A percentile compares a stretch with the other conserved stretches of the same genome.
Conservation (phyloP, 2,888 invertebrate genomes). For the Protonemura montana region DNA sequence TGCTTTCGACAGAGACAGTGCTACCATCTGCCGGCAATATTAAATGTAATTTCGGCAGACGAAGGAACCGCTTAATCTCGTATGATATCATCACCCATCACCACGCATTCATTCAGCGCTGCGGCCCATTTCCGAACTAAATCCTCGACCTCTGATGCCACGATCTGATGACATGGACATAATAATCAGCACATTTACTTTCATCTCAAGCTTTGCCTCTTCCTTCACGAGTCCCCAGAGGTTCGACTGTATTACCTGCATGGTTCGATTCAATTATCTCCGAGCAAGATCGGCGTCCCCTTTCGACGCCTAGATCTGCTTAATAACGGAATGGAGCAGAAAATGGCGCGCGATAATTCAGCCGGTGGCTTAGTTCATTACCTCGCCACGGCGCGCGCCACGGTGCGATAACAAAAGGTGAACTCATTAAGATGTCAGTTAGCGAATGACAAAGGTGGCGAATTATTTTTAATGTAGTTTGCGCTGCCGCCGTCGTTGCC, state of each 20-base stretch:
- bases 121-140: neutral
- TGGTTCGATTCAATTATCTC: too few relatives aligned
- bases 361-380: slow-evolving; percentile 2
- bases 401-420: slow-evolving; percentile 1
- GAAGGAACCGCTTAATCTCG: neutral
- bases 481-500: neutral
- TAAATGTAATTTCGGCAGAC: neutral
- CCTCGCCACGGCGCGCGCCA: neutral
- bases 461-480: neutral
- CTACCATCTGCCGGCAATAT: neutral
- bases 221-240: too few relatives aligned
- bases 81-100: neutral
- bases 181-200: neutral
- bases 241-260: too few relatives aligned
- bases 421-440: neutral
- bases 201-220: too few relatives aligned
- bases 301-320: neutral
- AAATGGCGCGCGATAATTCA: neutral
- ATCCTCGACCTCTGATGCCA: neutral
- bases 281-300: neutral
- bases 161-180: neutral
- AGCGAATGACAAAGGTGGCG: neutral
- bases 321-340: neutral
- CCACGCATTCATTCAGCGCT: neutral
- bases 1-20: neutral